These are phyloP conservation scores for Drosophila nr. fundita DNA, from an alignment of 2,888 invertebrate species.

Conservation along the genomic window DNA sequence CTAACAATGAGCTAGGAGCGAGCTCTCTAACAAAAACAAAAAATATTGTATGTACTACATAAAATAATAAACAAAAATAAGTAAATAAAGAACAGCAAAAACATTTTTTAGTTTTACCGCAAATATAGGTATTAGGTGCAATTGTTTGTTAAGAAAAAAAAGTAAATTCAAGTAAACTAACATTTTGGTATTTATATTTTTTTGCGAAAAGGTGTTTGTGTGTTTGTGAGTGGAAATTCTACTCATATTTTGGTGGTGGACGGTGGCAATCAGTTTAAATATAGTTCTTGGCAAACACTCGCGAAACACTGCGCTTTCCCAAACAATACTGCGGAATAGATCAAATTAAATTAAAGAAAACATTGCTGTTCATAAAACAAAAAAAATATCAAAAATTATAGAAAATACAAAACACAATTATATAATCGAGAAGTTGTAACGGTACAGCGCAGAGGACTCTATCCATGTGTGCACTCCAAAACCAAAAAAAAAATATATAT, in stretches of 20 bases:
- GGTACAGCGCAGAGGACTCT: constrained; percentile 47
- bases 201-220: constrained; percentile 39
- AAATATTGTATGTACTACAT: constrained; percentile 27
- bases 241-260: constrained; percentile 60
- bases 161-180: constrained; percentile 63
- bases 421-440: constrained; percentile 25
- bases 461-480: constrained; percentile 38
- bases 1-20: not conserved
- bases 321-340: constrained; percentile 82
- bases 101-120: constrained; percentile 41
- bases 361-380: constrained; percentile 40
- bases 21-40: constrained; percentile 8
- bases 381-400: constrained; percentile 38
- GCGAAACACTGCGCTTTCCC: constrained; percentile 82
- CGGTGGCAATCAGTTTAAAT: constrained; percentile 63
- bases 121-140: constrained; percentile 47
- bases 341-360: constrained; percentile 72
- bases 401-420: constrained; percentile 34
- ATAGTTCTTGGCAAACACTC: constrained; percentile 80
- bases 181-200: constrained; percentile 38
- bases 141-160: constrained; percentile 44
- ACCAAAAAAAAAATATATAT: constrained; percentile 22
- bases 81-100: constrained; percentile 18
- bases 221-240: constrained; percentile 57
- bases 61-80: constrained; percentile 9